phyloP scores from a whole-genome alignment of 2,888 invertebrate genomes.

The Sinodicranocentrus sp. region DNA sequence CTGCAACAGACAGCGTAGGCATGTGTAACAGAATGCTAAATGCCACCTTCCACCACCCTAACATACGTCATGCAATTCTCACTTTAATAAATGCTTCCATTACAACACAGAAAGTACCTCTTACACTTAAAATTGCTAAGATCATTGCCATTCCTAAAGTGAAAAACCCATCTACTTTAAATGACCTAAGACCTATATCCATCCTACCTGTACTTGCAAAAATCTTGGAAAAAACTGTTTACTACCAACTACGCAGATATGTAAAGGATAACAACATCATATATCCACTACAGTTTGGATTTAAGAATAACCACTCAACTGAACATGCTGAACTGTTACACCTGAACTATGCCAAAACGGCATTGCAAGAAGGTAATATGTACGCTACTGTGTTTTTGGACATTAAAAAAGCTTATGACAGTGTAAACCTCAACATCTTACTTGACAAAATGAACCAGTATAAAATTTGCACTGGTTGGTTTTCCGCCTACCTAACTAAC shows the following conservation, averaged over 20 bases:
- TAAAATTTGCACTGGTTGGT: constrained; percentile 13
- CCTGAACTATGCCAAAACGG: not conserved
- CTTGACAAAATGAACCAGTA: constrained; percentile 8
- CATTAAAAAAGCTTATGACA: constrained; percentile 49
- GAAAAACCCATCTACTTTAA: not conserved
- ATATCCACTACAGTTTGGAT: constrained; percentile 16
- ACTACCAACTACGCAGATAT: not conserved
- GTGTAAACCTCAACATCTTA: constrained; percentile 8
- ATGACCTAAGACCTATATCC: constrained; percentile 18
- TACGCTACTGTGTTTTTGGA: constrained; percentile 33
- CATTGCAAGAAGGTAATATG: not conserved
- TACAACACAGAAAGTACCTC: not conserved
- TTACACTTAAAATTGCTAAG: not conserved
- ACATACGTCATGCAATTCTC: not conserved
- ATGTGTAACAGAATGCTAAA: constrained; percentile 23
- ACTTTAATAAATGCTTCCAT: not conserved
- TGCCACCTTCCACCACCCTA: not conserved
- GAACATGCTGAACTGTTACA: constrained; percentile 39
- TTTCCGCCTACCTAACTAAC: not conserved
- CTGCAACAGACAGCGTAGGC: not conserved
- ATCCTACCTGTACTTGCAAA: constrained; percentile 10
- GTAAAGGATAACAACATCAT: constrained; percentile 7
- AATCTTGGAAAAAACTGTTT: constrained; percentile 5
- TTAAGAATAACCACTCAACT: constrained; percentile 38
- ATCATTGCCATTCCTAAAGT: constrained; percentile 16